These are phyloP conservation scores for Drosophila fungiperda DNA, from an alignment of 2,888 invertebrate species.

Conservation along the genomic window DNA sequence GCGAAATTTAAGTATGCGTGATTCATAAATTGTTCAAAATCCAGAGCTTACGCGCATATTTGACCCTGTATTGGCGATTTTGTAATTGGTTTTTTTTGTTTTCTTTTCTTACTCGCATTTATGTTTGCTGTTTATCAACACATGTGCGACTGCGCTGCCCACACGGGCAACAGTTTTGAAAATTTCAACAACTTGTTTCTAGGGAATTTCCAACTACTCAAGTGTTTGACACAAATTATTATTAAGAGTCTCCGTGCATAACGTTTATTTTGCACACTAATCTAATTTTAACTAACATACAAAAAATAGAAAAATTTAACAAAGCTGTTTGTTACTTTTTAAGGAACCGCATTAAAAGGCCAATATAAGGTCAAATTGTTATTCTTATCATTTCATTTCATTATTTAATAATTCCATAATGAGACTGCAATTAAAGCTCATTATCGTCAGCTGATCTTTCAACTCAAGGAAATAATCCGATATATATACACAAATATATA, in stretches of 20 bases:
- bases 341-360: neutral
- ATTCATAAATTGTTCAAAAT: slow-evolving; percentile 66
- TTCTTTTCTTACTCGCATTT: slow-evolving; percentile 18
- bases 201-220: slow-evolving; percentile 51
- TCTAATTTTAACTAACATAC: neutral
- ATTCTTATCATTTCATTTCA: neutral
- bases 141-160: slow-evolving; percentile 50
- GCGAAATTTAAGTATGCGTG: slow-evolving; percentile 48
- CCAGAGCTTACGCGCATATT: slow-evolving; percentile 53
- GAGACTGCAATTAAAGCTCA: neutral
- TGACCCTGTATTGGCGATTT: slow-evolving; percentile 76
- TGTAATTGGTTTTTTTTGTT: slow-evolving; percentile 57
- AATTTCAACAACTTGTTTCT: slow-evolving; percentile 26
- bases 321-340: neutral
- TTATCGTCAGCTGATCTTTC: neutral
- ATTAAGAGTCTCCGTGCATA: slow-evolving; percentile 31
- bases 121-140: slow-evolving; percentile 30
- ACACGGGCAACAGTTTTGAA: slow-evolving; percentile 14
- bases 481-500: neutral
- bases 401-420: neutral
- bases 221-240: slow-evolving; percentile 34
- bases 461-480: neutral
- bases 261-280: neutral
- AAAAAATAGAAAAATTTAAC: neutral
- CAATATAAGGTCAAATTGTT: neutral